A percentile compares a stretch with the other conserved stretches of the same genome.
Evolutionary conservation across 2,113 vertebrate genomes (phyloP).

Genomic region (Mastomys natalensis): DNA sequence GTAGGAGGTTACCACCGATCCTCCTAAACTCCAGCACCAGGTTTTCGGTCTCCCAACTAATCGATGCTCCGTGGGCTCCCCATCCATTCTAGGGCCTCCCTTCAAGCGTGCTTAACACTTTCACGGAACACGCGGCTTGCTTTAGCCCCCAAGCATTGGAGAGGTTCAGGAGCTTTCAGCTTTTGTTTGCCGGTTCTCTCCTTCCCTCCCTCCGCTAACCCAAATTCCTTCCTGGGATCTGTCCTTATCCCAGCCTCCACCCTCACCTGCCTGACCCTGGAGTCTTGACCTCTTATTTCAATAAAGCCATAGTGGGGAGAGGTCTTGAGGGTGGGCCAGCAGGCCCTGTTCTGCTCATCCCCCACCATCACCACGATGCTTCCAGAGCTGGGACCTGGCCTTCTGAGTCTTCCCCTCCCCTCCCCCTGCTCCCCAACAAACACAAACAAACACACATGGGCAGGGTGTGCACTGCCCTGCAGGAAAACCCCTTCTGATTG

Average conservation of each 20-base stretch:
- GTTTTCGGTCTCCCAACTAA: neutral
- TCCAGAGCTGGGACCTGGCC: neutral
- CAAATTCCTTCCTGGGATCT: constrained; percentile 1
- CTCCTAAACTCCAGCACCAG: neutral
- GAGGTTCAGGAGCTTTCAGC: neutral
- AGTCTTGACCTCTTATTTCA: constrained; percentile 57
- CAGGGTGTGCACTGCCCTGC: accelerated
- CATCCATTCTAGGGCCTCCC: neutral
- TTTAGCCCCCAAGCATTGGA: neutral
- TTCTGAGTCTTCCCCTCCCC: constrained; percentile 24
- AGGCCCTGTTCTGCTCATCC: neutral
- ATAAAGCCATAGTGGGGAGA: constrained; percentile 76
- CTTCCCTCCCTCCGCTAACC: neutral
- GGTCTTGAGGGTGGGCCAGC: neutral
- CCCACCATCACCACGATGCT: neutral
- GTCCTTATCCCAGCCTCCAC: accelerated
- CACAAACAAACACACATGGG: accelerated
- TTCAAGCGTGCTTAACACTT: neutral
- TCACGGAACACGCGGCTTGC: constrained; percentile 1
- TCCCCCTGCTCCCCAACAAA: neutral
- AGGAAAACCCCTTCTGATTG: neutral
- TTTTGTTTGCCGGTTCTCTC: neutral
- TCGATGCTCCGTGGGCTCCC: neutral
- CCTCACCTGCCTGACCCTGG: neutral
- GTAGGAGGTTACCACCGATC: neutral